Conservation (phyloP, 1,140 invertebrate species). For the Spodoptera litura region DNA sequence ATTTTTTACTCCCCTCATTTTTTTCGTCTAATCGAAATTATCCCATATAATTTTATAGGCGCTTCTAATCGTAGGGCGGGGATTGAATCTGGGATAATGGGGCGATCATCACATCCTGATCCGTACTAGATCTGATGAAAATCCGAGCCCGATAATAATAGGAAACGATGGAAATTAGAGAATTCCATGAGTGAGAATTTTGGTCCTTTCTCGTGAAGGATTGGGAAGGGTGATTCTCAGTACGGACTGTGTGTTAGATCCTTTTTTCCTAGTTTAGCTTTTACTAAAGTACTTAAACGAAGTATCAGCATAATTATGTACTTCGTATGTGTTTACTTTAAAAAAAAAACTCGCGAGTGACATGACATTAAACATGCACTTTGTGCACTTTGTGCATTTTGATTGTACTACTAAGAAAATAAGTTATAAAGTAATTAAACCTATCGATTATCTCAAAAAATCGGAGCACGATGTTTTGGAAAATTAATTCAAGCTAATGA, state of each 20-base stretch:
- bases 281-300: no score
- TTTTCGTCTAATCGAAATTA: constrained; percentile 43
- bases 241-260: not conserved
- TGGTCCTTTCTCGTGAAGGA: constrained; percentile 49
- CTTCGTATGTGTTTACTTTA: no score
- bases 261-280: no score
- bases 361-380: no score
- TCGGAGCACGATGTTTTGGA: no score
- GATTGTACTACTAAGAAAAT: no score
- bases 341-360: no score
- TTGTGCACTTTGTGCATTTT: no score
- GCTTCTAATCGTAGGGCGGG: constrained; percentile 52
- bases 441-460: no score
- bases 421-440: no score
- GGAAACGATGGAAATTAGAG: constrained; percentile 53
- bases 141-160: constrained; percentile 60
- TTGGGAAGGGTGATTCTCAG: not conserved
- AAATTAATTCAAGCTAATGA: no score
- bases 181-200: constrained; percentile 32
- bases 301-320: no score
- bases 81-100: constrained; percentile 50
- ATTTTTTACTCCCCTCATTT: constrained; percentile 30
- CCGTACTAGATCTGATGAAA: constrained; percentile 52
- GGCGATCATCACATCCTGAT: constrained; percentile 56
- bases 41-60: constrained; percentile 48